A percentile compares a stretch with the other conserved stretches of the same genome.
Conservation (phyloP, 2,888 invertebrate genomes). For the Hesperia comma region DNA sequence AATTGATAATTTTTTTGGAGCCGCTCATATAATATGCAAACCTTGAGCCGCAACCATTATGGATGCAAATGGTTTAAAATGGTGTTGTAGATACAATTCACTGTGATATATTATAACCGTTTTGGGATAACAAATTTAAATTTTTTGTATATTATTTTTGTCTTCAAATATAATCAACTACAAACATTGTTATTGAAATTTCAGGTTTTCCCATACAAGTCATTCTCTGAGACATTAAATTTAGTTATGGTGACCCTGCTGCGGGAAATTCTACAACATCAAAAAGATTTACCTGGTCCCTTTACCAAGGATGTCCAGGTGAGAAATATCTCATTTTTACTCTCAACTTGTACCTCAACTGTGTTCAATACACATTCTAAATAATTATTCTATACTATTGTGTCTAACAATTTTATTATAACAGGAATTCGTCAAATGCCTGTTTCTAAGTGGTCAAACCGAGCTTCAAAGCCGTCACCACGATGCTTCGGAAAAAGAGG, state of each 20-base stretch:
- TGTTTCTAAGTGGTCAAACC: slow-evolving; percentile 96
- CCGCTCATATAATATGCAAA: no score
- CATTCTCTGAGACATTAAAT: slow-evolving; percentile 97
- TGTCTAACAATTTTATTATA: slow-evolving; percentile 20
- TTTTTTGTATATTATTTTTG: no score
- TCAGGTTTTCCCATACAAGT: slow-evolving; percentile 95
- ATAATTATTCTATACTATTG: no score
- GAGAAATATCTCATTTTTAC: slow-evolving; percentile 31
- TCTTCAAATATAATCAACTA: no score
- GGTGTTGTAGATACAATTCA: no score
- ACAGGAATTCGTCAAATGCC: slow-evolving; percentile 92
- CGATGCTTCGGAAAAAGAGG: slow-evolving; percentile 92
- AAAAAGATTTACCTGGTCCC: slow-evolving; percentile 93
- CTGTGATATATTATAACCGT: no score
- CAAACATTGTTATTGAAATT: background rate
- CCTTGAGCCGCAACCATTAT: no score
- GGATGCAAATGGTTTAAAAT: no score
- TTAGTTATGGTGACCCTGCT: slow-evolving; percentile 96
- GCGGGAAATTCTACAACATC: slow-evolving; percentile 94
- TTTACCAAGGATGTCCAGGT: slow-evolving; percentile 96
- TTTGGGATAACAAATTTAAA: no score
- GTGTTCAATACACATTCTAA: no score
- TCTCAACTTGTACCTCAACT: no score
- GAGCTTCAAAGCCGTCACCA: slow-evolving; percentile 94
- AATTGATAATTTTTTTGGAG: no score